These are phyloP conservation scores for Drosophila percnosoma DNA, from an alignment of 2,888 invertebrate species.

Conservation along the genomic window DNA sequence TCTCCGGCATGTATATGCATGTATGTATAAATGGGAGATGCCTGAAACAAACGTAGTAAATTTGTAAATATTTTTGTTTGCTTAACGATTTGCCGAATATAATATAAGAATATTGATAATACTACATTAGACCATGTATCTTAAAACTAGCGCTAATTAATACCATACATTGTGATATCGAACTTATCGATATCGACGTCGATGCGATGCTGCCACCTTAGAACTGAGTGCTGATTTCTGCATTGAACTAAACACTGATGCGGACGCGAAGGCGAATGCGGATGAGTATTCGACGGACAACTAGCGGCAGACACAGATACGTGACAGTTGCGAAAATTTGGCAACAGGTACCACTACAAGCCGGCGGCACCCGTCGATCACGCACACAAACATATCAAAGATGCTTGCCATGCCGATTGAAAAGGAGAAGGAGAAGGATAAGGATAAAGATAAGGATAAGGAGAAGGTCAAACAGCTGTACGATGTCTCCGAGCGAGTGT, in stretches of 20 bases:
- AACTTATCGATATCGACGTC: slow-evolving; percentile 16
- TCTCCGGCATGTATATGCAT: not conserved
- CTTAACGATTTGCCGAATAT: not conserved
- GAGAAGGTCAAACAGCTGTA: slow-evolving; percentile 67
- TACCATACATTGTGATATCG: not conserved
- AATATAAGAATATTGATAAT: not conserved
- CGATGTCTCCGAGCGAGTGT: slow-evolving; percentile 80
- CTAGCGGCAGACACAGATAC: not conserved
- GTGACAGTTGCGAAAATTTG: slow-evolving; percentile 13
- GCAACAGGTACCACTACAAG: slow-evolving; percentile 36
- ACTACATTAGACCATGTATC: not conserved
- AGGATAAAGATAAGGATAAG: not conserved
- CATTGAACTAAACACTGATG: not conserved
- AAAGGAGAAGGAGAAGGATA: slow-evolving; percentile 4
- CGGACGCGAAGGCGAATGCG: slow-evolving; percentile 22
- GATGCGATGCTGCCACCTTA: not conserved
- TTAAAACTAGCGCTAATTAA: not conserved
- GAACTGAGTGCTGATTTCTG: not conserved
- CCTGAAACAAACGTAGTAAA: not conserved
- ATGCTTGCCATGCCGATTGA: slow-evolving; percentile 6
- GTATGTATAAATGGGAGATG: not conserved
- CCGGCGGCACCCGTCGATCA: slow-evolving; percentile 1
- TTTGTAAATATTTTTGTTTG: not conserved
- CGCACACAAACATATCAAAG: slow-evolving; percentile 1
- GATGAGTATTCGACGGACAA: slow-evolving; percentile 10